Base-by-base conservation (phyloP, 2,113 vertebrate genomes). In the Phyllostomus discolor region DNA sequence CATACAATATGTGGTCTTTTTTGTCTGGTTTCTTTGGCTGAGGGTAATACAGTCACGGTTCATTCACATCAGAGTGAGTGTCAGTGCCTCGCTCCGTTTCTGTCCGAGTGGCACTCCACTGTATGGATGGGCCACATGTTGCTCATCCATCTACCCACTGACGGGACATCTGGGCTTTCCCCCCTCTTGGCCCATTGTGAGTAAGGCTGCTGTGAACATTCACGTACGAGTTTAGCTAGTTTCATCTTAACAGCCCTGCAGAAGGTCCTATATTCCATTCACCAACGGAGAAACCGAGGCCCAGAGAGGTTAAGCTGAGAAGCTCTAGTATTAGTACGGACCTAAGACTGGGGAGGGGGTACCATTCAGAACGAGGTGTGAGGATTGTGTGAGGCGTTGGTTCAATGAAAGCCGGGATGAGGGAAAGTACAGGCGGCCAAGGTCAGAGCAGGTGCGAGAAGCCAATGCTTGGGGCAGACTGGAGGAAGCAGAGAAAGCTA, bases 31-130 rank as follows among this genome's bases (percentile, higher is more conserved):
- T 64, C 67, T 69, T 50, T 54, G 72, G 48, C 41, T 67, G 35
- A 80, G 48, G 26, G 24, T 12, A 1, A 0, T 41, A 35, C 31
- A 12, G 4, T 82, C 50, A 38, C 7, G 24, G 38, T 22, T n/a
- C 22, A 0, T 15, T n/a, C 52, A 15, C 0, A 0, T 28, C 4
- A 1, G 0, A 26, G 50, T 0, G 26, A 17, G 50, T 10, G 35
- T 59, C 11, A 26, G 66, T 2, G 16, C 69, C 46, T 54, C 20
- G 0, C 24, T 28, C 46, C 46, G 9, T 20, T 89, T 28, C 1
- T 1, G 41, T 41, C 33, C 19, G 59, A 38, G 24, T 57, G 10
- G 12, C 7, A 31, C 5, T 24, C 59, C 38, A 20, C 0, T 3
- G 35, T 1, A 5, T n/a, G 15, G 64, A 57, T 5, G 15, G 72